Base-by-base conservation (phyloP, 2,888 invertebrate genomes). In the Dichetophora obliterata region DNA sequence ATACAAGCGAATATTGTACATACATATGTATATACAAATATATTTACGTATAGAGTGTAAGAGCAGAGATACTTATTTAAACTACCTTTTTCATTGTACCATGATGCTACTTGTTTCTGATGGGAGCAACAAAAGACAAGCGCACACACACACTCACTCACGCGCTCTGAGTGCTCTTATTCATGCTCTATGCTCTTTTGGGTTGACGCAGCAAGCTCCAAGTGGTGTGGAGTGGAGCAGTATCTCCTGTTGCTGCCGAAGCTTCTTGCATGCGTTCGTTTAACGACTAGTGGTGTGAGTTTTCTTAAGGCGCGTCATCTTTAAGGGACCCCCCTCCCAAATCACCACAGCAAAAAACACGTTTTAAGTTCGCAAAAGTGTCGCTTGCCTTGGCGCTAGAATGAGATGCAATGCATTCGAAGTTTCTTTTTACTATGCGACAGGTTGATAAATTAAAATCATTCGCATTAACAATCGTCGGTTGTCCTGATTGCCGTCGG, bases 231-330 rank as follows among this genome's bases (percentile, higher is more conserved):
- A 68, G 65, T 61, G 66, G 16, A n/a, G 69, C 74, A 61, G 76
- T 69, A 79, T 72, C 78, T 77, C 79, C 78, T 80, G 80, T 80
- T 80, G 80, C 66, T 76, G 75, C 70, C 54, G 59, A 37, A 14
- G 16, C n/a, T 65, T 65, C 34, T 65, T 65, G 1, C 11, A 16
- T 31, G 61, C 37, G 65, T 37, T 16, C 14, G 27, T 54, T 70
- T 19, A 24, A 54, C n/a, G 48, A 24, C 6, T 31, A 14, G 63
- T 43, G n/a, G 74, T 50, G 63, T 61, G 73, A 34, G 43, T 61
- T 72, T 68, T 75, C 71, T 78, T 70, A 72, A 54, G 52, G 37
- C 27, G 52, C 52, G 8, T 22, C 14, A 9, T 9, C 72, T 19
- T 43, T 43, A 0, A 37, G 1, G 37, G 8, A 37, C 37, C 37